These are phyloP conservation scores for Eupithecia dodoneata DNA, from an alignment of 2,888 invertebrate species.

Conservation along the genomic window DNA sequence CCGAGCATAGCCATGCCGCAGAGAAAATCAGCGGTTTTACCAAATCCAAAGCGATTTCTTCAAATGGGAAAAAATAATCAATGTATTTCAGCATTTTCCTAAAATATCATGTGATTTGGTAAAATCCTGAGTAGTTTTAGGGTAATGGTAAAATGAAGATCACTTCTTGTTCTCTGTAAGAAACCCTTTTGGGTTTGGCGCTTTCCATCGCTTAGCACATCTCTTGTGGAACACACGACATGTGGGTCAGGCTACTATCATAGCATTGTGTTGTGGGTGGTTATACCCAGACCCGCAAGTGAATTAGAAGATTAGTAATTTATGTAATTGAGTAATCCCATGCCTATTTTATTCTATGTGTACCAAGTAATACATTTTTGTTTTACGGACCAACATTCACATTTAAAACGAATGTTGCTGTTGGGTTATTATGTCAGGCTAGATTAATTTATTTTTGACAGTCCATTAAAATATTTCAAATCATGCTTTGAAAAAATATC, in stretches of 20 bases:
- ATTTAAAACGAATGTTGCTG: neutral
- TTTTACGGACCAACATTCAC: neutral
- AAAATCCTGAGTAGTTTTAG: no score
- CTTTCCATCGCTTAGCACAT: neutral
- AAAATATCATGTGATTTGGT: no score
- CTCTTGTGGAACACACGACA: neutral
- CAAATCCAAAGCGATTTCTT: no score
- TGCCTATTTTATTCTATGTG: neutral
- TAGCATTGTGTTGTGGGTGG: neutral
- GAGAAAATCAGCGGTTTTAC: no score
- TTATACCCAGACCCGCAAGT: neutral
- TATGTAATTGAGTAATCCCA: neutral
- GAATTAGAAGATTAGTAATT: neutral
- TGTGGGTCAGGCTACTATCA: neutral
- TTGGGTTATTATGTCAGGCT: neutral
- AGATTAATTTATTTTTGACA: neutral
- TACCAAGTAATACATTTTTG: neutral
- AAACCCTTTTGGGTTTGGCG: neutral
- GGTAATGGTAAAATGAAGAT: no score
- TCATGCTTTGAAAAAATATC: neutral
- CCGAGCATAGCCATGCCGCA: no score
- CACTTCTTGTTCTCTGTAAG: neutral
- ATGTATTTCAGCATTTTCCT: no score
- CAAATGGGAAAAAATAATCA: no score
- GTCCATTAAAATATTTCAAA: neutral